These are phyloP conservation scores for Brachionus asplanchnoidis DNA, from an alignment of 1,140 invertebrate genomes.

Conservation along the genomic window DNA sequence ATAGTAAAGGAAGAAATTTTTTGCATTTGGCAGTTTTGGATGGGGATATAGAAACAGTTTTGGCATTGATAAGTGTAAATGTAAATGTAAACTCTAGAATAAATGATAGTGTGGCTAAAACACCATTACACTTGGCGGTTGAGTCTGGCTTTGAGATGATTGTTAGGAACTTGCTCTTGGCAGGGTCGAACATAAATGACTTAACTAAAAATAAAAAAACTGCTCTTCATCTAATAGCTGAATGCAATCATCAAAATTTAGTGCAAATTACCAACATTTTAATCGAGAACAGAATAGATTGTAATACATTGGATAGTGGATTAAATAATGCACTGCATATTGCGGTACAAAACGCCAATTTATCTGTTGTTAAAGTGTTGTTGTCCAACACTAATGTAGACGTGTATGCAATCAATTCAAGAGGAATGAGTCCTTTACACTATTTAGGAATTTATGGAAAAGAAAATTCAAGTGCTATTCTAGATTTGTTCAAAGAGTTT, in stretches of 20 bases:
- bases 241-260: slow-evolving; percentile 64
- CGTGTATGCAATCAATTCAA: slow-evolving; percentile 71
- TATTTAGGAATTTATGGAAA: slow-evolving; percentile 77
- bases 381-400: slow-evolving; percentile 71
- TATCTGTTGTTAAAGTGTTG: slow-evolving; percentile 70
- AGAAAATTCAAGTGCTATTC: slow-evolving; percentile 84
- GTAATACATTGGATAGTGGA: slow-evolving; percentile 75
- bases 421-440: slow-evolving; percentile 79
- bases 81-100: slow-evolving; percentile 85
- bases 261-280: slow-evolving; percentile 67
- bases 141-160: slow-evolving; percentile 61
- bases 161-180: slow-evolving; percentile 63
- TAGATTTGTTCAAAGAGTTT: slow-evolving; percentile 83
- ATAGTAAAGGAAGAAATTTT: slow-evolving; percentile 76
- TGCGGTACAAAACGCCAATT: slow-evolving; percentile 76
- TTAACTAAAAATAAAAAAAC: slow-evolving; percentile 66
- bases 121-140: slow-evolving; percentile 81
- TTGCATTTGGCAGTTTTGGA: slow-evolving; percentile 85
- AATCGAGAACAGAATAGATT: slow-evolving; percentile 69
- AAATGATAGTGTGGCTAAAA: slow-evolving; percentile 75
- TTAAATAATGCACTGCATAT: slow-evolving; percentile 83
- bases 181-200: slow-evolving; percentile 61
- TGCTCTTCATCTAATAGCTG: slow-evolving; percentile 78
- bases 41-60: slow-evolving; percentile 83
- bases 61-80: slow-evolving; percentile 84